Base-by-base conservation (phyloP, 2,888 invertebrate species). In the Ichneumoninae sp. region DNA sequence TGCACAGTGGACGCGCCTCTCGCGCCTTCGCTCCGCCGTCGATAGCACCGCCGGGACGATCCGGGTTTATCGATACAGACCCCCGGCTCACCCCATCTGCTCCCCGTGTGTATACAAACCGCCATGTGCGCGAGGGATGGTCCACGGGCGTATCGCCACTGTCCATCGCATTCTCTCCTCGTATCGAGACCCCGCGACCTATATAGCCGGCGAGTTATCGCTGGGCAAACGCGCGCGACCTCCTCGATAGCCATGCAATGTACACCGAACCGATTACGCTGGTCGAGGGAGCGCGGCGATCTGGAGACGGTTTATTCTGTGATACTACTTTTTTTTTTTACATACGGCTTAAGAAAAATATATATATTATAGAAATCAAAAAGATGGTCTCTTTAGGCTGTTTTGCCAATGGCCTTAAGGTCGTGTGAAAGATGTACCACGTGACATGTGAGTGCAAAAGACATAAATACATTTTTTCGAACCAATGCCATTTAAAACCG, bases 131-230 rank as follows among this genome's bases (percentile, higher is more conserved):
- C 22, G 8, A 13, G 50, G 62, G 36, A 77, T 54, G 65, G n/a
- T 65, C 74, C 57, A 26, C 22, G 22, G 22, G 22, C 81, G 52
- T 84, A 81, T 84, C 81, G 81, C 65, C 68, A 78, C 70, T 79
- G 84, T 81, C 81, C 81, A 84, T 78, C 81, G 78, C 65, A 68
- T 84, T 81, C 74, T 78, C 74, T 80, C 77, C 77, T 78, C 78
- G 78, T 81, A 81, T 84, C 78, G 62, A 54, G 36, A 16, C 22
- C 10, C n/a, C 78, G 69, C 54, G 47, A 68, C 80, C 78, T 80
- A 72, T 66, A 80, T 77, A 30, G 77, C 47, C 69, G 26, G 19
- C 60, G 68, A 74, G 68, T 77, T 84, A 84, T 74, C 80, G 80
- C 26, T 66, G 52, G 52, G 13, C 52, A 13, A 36, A 60, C 65